phyloP scores from a whole-genome alignment of 2,797 vertebrate species.

The Chrosomus eos region DNA sequence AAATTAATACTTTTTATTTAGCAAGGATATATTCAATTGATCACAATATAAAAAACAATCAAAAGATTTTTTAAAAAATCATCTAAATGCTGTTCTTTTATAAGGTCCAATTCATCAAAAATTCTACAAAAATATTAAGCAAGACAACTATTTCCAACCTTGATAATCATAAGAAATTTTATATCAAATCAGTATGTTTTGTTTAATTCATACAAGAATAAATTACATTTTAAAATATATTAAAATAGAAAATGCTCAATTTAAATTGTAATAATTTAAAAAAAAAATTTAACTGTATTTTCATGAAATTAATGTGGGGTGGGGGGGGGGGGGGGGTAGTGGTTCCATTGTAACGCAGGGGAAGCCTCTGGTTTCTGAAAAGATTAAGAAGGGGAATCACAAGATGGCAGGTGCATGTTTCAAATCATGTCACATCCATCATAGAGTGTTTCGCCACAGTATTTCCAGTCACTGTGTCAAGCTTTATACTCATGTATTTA shows the following conservation, averaged over 20 bases:
- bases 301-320: background rate
- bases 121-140: background rate
- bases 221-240: background rate
- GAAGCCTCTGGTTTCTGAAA: constrained; percentile 56
- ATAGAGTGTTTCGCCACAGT: constrained; percentile 32
- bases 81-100: background rate
- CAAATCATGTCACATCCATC: constrained; percentile 48
- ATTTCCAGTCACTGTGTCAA: constrained; percentile 14
- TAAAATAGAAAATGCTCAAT: background rate
- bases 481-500: background rate
- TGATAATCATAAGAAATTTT: background rate
- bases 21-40: background rate
- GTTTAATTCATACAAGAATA: too few relatives aligned
- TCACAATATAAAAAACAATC: background rate
- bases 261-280: background rate
- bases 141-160: background rate
- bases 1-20: background rate
- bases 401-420: constrained; percentile 57
- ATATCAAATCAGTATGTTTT: background rate
- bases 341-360: background rate
- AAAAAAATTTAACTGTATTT: too few relatives aligned
- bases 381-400: constrained; percentile 54
- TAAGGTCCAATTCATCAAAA: background rate
- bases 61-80: background rate
- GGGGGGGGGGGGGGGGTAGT: too few relatives aligned